A percentile compares a stretch with the other conserved stretches of the same genome.
Conservation (phyloP, 2,888 invertebrate species). For the Caenorhabditis wallacei region DNA sequence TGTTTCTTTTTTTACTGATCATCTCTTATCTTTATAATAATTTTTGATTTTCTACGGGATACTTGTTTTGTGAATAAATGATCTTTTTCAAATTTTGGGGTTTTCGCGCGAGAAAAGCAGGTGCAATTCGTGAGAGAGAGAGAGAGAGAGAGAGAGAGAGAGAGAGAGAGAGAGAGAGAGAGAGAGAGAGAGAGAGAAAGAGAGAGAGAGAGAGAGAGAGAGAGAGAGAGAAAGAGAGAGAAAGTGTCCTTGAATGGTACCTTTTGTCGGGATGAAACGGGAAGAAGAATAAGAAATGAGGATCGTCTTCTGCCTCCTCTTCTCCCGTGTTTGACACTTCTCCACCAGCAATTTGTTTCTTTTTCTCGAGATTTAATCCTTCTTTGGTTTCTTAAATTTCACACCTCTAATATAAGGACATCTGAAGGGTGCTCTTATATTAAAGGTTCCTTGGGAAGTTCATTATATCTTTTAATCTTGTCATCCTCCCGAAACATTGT, state of each 20-base stretch:
- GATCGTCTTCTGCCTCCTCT: not conserved
- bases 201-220: constrained; percentile 6
- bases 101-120: not conserved
- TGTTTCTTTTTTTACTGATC: not conserved
- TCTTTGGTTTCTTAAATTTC: not conserved
- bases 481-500: too few relatives aligned
- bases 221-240: not conserved
- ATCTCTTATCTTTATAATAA: not conserved
- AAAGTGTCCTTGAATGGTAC: constrained; percentile 31
- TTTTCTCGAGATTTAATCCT: not conserved
- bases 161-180: not conserved
- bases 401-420: too few relatives aligned
- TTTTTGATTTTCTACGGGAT: constrained; percentile 53
- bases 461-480: not conserved
- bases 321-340: constrained; percentile 1
- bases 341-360: not conserved
- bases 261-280: not conserved
- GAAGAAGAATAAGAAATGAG: not conserved
- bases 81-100: constrained; percentile 25
- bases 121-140: constrained; percentile 2
- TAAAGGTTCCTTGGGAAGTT: not conserved
- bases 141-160: not conserved
- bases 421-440: too few relatives aligned
- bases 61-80: constrained; percentile 48
- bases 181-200: constrained; percentile 1